Percentiles rank a stretch among this genome's conserved stretches.
Evolutionary conservation across 2,888 invertebrate species (phyloP).

Genomic region (Dryobotodes eremita): DNA sequence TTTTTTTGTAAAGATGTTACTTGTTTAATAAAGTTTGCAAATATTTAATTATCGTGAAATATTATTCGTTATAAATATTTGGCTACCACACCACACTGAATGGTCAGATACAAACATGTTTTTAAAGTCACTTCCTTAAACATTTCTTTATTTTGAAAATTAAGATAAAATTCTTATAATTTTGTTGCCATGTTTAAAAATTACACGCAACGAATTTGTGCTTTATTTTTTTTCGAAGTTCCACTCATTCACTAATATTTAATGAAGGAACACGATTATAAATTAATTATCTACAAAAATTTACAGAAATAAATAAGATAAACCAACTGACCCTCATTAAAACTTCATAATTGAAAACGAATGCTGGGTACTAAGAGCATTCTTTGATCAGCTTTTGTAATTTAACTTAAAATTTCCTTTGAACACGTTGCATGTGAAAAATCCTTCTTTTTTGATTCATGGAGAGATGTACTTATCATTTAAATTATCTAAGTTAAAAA

Average conservation of each 20-base stretch:
- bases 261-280: constrained; percentile 46
- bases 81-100: constrained; percentile 28
- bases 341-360: constrained; percentile 75
- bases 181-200: constrained; percentile 24
- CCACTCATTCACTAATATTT: constrained; percentile 32
- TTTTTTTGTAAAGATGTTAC: constrained; percentile 8
- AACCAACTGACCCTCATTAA: constrained; percentile 77
- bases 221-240: constrained; percentile 9
- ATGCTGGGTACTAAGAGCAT: constrained; percentile 69
- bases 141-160: neutral
- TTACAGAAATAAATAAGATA: constrained; percentile 73
- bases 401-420: constrained; percentile 69
- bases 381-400: constrained; percentile 70
- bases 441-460: constrained; percentile 5
- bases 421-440: constrained; percentile 22
- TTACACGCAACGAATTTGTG: neutral
- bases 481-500: constrained; percentile 7
- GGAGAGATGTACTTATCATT: constrained; percentile 13
- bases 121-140: neutral
- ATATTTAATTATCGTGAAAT: neutral
- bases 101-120: constrained; percentile 3
- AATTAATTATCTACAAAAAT: constrained; percentile 63
- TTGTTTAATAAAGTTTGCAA: neutral
- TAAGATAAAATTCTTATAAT: neutral
- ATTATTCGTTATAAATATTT: neutral